Base-by-base conservation (phyloP, 2,888 invertebrate genomes). In the Proisotoma minuta region DNA sequence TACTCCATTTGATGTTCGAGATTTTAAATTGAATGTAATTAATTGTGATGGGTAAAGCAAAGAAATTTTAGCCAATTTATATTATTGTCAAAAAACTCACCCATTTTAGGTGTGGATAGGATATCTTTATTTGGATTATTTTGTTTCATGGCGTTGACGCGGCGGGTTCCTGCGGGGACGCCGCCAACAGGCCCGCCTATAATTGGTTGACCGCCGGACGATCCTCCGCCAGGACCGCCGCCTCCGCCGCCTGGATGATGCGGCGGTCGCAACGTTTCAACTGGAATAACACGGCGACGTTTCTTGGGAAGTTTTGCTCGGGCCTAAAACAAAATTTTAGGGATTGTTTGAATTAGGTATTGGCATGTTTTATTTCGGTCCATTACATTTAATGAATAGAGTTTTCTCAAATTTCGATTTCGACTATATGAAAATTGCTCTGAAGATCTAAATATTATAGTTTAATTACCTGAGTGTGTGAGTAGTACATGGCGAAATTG, bases 241-340 rank as follows among this genome's bases (percentile, higher is more conserved):
- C 77, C 77, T 5, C 18, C 10, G 71, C 56, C 75, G 67, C 77
- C 77, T 73, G 83, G 82, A 72, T 82, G 76, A 70, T 82, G 80
- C 3, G 87, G 86, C 63, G 85, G 87, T 75, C 90, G 82, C 24
- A 91, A 87, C 73, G 92, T 93, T 78, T 98, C 98, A 66, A 97
- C 95, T 63, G 96, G 96, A 78, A 98, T 82, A 72, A 99, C 97
- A 77, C 97, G 85, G 81, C 99, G 84, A 73, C 98, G 83, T 82
- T 97, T 97, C 84, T 99, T 99, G 69, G 99, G 99, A 80, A 99
- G 84, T 81, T 99, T 99, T 67, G 97, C 96, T 76, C 99, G 84
- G 71, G 99, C 99, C 84, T 97, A 83, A 79, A 49, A 59, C 40
- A 43, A 54, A 59, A 51, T 34, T 52, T 54, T 34, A 3, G 22